A percentile compares a stretch with the other conserved stretches of the same genome.
These are phyloP conservation scores for Botia almorhae DNA, from an alignment of 2,797 vertebrate species.

Conservation along the genomic window DNA sequence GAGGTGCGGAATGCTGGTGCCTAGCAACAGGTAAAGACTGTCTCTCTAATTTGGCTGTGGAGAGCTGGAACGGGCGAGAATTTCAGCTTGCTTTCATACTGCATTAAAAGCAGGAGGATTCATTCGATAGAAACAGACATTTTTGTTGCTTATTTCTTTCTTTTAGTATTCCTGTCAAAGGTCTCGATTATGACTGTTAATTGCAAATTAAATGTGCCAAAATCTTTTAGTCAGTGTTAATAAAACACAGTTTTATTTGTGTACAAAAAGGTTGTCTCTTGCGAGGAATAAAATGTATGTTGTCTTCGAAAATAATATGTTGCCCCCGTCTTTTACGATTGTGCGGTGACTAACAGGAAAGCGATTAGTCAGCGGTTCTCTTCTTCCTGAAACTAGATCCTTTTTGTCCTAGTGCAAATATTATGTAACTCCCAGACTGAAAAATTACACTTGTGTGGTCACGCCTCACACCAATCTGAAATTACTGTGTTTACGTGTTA, in stretches of 20 bases:
- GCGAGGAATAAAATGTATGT: background rate
- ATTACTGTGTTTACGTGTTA: background rate
- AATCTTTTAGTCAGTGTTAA: background rate
- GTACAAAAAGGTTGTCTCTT: background rate
- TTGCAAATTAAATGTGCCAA: background rate
- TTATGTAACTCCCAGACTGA: background rate
- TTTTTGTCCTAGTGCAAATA: constrained; percentile 2
- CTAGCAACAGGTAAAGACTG: constrained; percentile 66
- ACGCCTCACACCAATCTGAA: background rate
- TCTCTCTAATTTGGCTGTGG: constrained; percentile 41
- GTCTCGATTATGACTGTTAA: too few species aligned
- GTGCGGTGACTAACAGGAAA: background rate
- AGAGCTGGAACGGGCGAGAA: constrained; percentile 28
- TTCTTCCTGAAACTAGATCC: constrained; percentile 30
- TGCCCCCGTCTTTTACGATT: background rate
- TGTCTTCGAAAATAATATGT: background rate
- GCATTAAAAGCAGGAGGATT: background rate
- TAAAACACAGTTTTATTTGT: background rate
- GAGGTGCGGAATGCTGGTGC: constrained; percentile 58
- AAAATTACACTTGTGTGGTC: background rate
- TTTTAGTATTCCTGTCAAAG: background rate
- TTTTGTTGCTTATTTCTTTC: background rate
- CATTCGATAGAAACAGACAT: background rate
- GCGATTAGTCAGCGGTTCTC: constrained; percentile 10
- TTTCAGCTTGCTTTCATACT: constrained; percentile 24